Evolutionary conservation across 2,888 invertebrate species (phyloP).

Genomic region (Ceramica pisi): DNA sequence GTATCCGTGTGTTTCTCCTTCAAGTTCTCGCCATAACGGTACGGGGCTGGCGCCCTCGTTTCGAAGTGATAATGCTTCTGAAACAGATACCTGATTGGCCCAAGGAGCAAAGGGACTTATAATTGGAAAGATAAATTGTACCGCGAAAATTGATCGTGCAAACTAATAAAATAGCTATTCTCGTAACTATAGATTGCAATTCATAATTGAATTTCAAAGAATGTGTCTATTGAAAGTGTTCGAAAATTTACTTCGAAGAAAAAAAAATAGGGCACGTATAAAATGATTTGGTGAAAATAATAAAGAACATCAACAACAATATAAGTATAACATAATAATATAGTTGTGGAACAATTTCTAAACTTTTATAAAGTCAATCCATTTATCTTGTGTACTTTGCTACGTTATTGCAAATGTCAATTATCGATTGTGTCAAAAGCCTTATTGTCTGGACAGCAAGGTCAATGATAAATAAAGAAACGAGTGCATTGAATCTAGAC

Average conservation of each 20-base stretch:
- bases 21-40: slow-evolving; percentile 81
- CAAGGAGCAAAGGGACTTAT: slow-evolving; percentile 75
- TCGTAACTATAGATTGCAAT: slow-evolving; percentile 42
- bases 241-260: slow-evolving; percentile 1
- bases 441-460: slow-evolving; percentile 34
- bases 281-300: slow-evolving; percentile 16
- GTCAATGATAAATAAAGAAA: slow-evolving; percentile 37
- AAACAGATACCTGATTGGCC: slow-evolving; percentile 75
- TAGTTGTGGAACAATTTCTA: slow-evolving; percentile 15
- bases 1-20: slow-evolving; percentile 75
- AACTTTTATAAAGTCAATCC: not conserved
- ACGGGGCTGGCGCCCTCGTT: slow-evolving; percentile 79
- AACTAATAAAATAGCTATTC: slow-evolving; percentile 43
- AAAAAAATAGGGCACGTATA: slow-evolving; percentile 8
- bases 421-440: slow-evolving; percentile 38
- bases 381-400: slow-evolving; percentile 21
- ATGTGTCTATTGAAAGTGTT: slow-evolving; percentile 26
- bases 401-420: slow-evolving; percentile 32
- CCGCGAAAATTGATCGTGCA: slow-evolving; percentile 63
- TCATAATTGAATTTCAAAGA: slow-evolving; percentile 52
- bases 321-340: not conserved
- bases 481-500: slow-evolving; percentile 25
- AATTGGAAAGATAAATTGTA: slow-evolving; percentile 75
- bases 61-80: slow-evolving; percentile 83
- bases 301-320: slow-evolving; percentile 32